phyloP scores from a whole-genome alignment of 2,888 invertebrate species.

The Amphimallon solstitiale region DNA sequence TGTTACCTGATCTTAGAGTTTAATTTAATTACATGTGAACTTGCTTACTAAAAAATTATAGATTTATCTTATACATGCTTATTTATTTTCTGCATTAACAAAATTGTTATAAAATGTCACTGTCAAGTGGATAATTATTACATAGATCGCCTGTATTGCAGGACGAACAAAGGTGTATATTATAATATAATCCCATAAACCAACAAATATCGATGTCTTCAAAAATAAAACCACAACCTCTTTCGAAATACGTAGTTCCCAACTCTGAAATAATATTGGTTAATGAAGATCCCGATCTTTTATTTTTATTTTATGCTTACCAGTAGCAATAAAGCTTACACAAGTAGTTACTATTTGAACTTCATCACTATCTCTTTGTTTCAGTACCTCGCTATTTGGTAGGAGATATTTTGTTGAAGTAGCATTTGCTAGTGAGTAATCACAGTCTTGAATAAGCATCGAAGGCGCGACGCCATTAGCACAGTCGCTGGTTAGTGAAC shows the following conservation, averaged over 20 bases:
- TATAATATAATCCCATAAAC: neutral
- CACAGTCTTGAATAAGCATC: neutral
- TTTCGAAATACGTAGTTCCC: neutral
- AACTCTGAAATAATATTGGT: neutral
- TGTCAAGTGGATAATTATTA: neutral
- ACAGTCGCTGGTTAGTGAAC: slow-evolving; percentile 8
- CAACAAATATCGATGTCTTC: slow-evolving; percentile 22
- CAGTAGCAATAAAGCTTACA: slow-evolving; percentile 5
- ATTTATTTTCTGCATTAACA: too few relatives aligned
- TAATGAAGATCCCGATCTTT: too few relatives aligned
- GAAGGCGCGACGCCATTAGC: neutral
- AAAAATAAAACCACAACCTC: slow-evolving; percentile 24
- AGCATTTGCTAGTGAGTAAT: neutral
- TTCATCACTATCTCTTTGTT: neutral
- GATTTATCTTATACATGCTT: too few relatives aligned
- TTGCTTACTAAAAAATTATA: too few relatives aligned
- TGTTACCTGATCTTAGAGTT: too few relatives aligned
- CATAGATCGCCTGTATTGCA: slow-evolving; percentile 5
- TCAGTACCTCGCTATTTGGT: neutral
- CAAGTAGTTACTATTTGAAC: slow-evolving; percentile 5
- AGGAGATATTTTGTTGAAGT: neutral
- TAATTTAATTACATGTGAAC: too few relatives aligned
- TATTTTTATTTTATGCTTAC: neutral
- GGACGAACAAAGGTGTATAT: neutral
- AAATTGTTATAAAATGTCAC: too few relatives aligned